Evolutionary conservation across 2,797 vertebrate genomes (phyloP).

Genomic region (Bovichtus variegatus): DNA sequence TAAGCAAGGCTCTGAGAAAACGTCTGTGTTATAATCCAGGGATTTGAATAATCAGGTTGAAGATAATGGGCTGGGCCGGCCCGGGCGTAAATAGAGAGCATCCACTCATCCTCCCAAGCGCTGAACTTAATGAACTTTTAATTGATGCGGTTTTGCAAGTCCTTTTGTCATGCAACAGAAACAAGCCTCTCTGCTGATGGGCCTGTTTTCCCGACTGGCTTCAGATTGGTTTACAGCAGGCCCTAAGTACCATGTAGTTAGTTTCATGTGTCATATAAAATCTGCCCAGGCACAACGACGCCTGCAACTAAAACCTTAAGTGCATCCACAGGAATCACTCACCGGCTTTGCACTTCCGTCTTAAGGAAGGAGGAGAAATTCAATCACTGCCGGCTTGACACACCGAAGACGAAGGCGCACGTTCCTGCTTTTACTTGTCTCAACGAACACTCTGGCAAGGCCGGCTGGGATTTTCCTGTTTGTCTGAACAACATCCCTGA

Average conservation of each 20-base stretch:
- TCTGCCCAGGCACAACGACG: conserved; percentile 91
- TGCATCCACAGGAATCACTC: conserved; percentile 92
- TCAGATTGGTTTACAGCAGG: conserved; percentile 87
- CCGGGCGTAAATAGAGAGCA: conserved; percentile 83
- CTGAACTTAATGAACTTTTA: conserved; percentile 89
- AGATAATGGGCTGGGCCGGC: conserved; percentile 82
- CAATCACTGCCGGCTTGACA: conserved; percentile 85
- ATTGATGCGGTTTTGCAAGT: conserved; percentile 86
- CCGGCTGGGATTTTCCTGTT: conserved; percentile 68
- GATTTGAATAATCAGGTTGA: conserved; percentile 86
- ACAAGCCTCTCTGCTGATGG: conserved; percentile 85
- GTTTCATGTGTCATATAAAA: conserved; percentile 93
- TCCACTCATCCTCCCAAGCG: conserved; percentile 79
- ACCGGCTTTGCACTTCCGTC: conserved; percentile 88
- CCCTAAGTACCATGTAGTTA: conserved; percentile 89
- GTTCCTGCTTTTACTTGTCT: conserved; percentile 82
- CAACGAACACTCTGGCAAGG: conserved; percentile 70
- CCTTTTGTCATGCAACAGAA: conserved; percentile 88
- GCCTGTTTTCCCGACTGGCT: conserved; percentile 84
- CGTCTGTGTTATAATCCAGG: conserved; percentile 82
- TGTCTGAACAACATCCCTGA: conserved; percentile 70
- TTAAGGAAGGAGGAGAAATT: conserved; percentile 90
- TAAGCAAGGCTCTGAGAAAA: conserved; percentile 79
- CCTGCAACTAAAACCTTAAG: conserved; percentile 97
- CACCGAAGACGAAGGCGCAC: conserved; percentile 74